A percentile compares a stretch with the other conserved stretches of the same genome.
These are phyloP conservation scores for Bubo scandiacus DNA, from an alignment of 2,113 vertebrate genomes.

Conservation along the genomic window DNA sequence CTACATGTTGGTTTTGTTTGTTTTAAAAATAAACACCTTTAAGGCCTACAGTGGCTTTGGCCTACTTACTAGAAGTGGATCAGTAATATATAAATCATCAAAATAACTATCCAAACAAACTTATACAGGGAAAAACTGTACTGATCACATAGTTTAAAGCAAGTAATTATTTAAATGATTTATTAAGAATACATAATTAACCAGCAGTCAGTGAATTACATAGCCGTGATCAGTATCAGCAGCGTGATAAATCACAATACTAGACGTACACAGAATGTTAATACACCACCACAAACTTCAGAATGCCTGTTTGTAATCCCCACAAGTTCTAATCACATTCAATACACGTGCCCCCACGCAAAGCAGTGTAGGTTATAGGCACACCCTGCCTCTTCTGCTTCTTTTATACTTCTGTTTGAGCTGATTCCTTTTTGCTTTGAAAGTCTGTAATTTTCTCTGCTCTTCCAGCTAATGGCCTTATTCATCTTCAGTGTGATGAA, in stretches of 20 bases:
- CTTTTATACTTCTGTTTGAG: not conserved
- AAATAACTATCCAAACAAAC: not conserved
- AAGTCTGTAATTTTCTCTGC: not conserved
- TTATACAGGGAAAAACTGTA: not conserved
- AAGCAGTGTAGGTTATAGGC: not conserved
- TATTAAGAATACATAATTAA: not conserved
- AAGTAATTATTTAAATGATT: not conserved
- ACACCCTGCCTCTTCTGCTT: not conserved
- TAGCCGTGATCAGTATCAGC: not conserved
- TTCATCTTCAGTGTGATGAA: not conserved
- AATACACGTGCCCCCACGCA: fast-evolving
- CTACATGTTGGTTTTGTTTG: not conserved
- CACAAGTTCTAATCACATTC: not conserved
- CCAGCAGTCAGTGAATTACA: not conserved
- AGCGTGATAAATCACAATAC: not conserved
- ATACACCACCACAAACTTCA: not conserved
- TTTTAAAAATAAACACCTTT: not conserved
- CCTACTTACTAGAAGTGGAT: not conserved
- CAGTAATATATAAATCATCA: not conserved
- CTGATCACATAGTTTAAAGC: not conserved
- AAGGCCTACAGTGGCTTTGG: not conserved
- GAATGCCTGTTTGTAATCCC: not conserved
- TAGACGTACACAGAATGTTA: not conserved
- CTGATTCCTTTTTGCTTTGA: not conserved
- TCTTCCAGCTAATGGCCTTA: not conserved